Percentiles rank a stretch among this genome's conserved stretches.
phyloP scores from a whole-genome alignment of 2,113 vertebrate species.

The Halichoeres trimaculatus region DNA sequence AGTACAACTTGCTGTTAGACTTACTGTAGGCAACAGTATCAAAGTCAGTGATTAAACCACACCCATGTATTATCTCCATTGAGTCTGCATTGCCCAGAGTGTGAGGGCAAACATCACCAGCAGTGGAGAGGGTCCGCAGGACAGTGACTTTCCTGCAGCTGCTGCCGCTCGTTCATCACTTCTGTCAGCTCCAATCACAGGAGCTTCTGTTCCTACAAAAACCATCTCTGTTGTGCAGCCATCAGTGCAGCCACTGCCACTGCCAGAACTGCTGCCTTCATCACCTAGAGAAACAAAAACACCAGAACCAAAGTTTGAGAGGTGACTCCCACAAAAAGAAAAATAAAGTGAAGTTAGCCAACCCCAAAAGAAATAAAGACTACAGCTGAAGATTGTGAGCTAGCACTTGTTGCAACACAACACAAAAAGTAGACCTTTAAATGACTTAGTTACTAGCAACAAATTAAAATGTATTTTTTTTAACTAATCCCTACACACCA shows the following conservation, averaged over 20 bases:
- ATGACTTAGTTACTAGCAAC: no score
- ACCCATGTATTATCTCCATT: constrained; percentile 92
- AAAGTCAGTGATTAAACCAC: constrained; percentile 64
- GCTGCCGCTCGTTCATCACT: constrained; percentile 88
- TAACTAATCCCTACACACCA: no score
- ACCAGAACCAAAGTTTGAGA: background rate
- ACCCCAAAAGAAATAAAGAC: no score
- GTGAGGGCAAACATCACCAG: constrained; percentile 62
- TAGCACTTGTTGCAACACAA: background rate
- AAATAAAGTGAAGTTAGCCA: no score
- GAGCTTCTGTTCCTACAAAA: constrained; percentile 90
- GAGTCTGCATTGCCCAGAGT: constrained; percentile 85
- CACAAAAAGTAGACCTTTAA: no score
- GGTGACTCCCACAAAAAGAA: no score
- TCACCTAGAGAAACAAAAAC: constrained; percentile 84
- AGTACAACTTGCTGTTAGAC: constrained; percentile 66
- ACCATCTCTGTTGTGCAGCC: constrained; percentile 93
- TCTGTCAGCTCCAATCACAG: constrained; percentile 85
- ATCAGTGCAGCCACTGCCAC: constrained; percentile 92
- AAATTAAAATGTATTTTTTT: no score
- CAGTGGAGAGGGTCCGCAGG: constrained; percentile 68
- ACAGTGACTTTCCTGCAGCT: constrained; percentile 60
- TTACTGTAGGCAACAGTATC: constrained; percentile 75
- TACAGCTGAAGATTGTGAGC: constrained; percentile 30
- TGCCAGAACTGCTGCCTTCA: constrained; percentile 92